phyloP scores from a whole-genome alignment of 2,888 invertebrate genomes.

The Phrixothrix hirtus region DNA sequence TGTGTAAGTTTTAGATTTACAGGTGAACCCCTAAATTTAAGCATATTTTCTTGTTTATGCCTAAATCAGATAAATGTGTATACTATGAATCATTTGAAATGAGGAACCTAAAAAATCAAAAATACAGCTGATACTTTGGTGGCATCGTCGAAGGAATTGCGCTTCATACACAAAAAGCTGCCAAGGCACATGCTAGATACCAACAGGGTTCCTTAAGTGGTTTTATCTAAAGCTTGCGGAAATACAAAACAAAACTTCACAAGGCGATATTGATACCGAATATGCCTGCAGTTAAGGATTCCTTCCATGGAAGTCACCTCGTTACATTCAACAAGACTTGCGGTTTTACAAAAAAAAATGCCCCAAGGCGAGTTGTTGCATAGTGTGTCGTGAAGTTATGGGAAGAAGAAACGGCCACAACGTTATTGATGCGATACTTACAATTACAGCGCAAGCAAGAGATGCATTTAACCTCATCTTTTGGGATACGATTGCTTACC shows the following conservation, averaged over 20 bases:
- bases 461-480: conserved; percentile 4
- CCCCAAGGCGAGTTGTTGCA: neutral
- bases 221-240: neutral
- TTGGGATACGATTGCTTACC: conserved; percentile 8
- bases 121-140: too few relatives aligned
- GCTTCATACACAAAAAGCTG: conserved; percentile 4
- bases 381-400: conserved; percentile 3
- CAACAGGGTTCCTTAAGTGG: neutral
- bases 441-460: neutral
- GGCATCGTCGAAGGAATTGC: too few relatives aligned
- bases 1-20: conserved; percentile 6
- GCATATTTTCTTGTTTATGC: conserved; percentile 7
- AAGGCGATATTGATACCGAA: neutral
- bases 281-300: neutral
- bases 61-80: conserved; percentile 8
- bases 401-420: neutral
- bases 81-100: neutral
- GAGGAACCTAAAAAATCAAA: conserved; percentile 2
- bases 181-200: neutral
- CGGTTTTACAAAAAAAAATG: neutral
- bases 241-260: neutral
- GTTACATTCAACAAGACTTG: neutral
- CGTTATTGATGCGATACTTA: neutral
- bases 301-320: neutral
- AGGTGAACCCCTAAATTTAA: conserved; percentile 1